Conservation (phyloP, 2,113 vertebrate genomes). For the Carassius carassius region DNA sequence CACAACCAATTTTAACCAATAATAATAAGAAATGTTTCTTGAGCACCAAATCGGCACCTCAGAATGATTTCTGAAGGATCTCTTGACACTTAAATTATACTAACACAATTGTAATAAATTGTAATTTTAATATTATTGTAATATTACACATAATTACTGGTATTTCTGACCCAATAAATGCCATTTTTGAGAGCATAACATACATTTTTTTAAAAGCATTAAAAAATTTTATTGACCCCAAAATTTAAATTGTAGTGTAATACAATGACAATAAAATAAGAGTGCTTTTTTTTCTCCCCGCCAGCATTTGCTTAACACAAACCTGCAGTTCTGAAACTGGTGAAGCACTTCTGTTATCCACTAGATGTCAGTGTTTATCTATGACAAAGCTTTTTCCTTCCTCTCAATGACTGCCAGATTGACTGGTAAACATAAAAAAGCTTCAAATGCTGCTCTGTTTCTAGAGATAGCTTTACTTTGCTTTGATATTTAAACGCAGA, state of each 20-base stretch:
- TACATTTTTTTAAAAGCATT: neutral
- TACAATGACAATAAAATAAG: neutral
- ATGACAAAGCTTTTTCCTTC: neutral
- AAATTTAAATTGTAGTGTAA: neutral
- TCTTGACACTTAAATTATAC: too few species aligned
- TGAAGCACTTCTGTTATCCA: slow-evolving; percentile 37
- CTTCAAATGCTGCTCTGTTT: neutral
- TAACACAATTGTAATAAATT: neutral
- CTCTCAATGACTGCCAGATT: neutral
- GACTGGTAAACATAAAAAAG: neutral
- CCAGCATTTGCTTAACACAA: neutral
- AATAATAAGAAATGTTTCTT: neutral
- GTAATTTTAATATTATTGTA: neutral
- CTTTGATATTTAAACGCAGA: neutral
- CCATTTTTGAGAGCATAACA: neutral
- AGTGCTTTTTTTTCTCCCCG: neutral
- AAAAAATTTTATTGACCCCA: neutral
- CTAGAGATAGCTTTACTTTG: neutral
- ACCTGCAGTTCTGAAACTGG: neutral
- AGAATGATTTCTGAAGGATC: too few species aligned
- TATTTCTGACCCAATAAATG: neutral
- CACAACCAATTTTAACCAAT: neutral
- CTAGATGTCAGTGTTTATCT: slow-evolving; percentile 58
- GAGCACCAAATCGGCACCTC: neutral
- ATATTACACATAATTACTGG: neutral